Conservation (phyloP, 2,888 invertebrate species). For the Pasiphila rectangulata region DNA sequence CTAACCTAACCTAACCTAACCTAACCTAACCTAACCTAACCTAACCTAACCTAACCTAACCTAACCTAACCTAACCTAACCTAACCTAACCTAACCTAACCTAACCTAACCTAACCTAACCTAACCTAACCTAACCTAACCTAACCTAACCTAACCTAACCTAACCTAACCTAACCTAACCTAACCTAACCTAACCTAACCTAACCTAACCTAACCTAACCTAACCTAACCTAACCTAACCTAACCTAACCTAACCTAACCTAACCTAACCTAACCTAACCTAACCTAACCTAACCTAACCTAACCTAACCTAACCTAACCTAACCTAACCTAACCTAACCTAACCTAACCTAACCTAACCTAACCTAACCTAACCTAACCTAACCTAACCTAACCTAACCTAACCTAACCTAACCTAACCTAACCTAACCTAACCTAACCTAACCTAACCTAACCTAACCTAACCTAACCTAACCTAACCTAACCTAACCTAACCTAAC, state of each 20-base stretch:
- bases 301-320: conserved; percentile 9
- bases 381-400: conserved; percentile 28
- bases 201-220: conserved; percentile 24
- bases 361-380: conserved; percentile 29
- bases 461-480: conserved; percentile 29
- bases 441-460: conserved; percentile 26
- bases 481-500: conserved; percentile 25
- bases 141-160: conserved; percentile 35
- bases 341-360: conserved; percentile 31
- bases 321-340: conserved; percentile 16
- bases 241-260: conserved; percentile 9
- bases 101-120: conserved; percentile 33
- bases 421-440: conserved; percentile 23
- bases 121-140: conserved; percentile 36
- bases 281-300: conserved; percentile 9
- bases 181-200: conserved; percentile 33
- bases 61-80: conserved; percentile 32
- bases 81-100: conserved; percentile 36
- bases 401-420: conserved; percentile 28
- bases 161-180: conserved; percentile 33
- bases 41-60: conserved; percentile 30
- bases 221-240: conserved; percentile 12
- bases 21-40: conserved; percentile 32
- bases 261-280: conserved; percentile 9
- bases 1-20: conserved; percentile 32